Evolutionary conservation across 2,888 invertebrate species (phyloP).

Genomic region (Schizotus pectinicornis): DNA sequence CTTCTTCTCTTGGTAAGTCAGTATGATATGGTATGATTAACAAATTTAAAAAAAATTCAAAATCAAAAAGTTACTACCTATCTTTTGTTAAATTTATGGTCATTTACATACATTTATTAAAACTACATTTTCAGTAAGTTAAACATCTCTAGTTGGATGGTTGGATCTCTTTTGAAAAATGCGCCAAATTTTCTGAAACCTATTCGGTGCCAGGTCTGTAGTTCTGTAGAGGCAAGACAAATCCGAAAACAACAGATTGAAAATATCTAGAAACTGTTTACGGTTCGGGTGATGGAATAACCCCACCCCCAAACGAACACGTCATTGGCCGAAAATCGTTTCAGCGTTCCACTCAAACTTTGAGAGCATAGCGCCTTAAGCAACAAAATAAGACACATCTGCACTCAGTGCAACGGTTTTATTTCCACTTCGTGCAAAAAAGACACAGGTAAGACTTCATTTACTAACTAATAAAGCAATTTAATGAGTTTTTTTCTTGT

Average conservation of each 20-base stretch:
- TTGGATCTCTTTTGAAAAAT: no score
- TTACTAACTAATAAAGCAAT: neutral
- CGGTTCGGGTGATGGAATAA: constrained; percentile 25
- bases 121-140: no score
- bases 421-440: neutral
- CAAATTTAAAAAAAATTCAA: no score
- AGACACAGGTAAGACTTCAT: constrained; percentile 3
- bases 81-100: no score
- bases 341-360: constrained; percentile 9
- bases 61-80: no score
- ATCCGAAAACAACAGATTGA: constrained; percentile 10
- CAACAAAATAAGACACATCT: constrained; percentile 8
- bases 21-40: no score
- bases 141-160: no score
- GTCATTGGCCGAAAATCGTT: constrained; percentile 18
- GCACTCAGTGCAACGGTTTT: neutral
- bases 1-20: no score
- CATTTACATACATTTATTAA: no score
- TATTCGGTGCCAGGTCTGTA: no score
- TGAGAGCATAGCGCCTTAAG: constrained; percentile 20
- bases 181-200: no score
- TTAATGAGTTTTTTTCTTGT: neutral
- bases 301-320: constrained; percentile 22
- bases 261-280: constrained; percentile 27
- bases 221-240: constrained; percentile 2